Evolutionary conservation across 2,888 invertebrate genomes (phyloP).

Genomic region (Coelinius sp.): DNA sequence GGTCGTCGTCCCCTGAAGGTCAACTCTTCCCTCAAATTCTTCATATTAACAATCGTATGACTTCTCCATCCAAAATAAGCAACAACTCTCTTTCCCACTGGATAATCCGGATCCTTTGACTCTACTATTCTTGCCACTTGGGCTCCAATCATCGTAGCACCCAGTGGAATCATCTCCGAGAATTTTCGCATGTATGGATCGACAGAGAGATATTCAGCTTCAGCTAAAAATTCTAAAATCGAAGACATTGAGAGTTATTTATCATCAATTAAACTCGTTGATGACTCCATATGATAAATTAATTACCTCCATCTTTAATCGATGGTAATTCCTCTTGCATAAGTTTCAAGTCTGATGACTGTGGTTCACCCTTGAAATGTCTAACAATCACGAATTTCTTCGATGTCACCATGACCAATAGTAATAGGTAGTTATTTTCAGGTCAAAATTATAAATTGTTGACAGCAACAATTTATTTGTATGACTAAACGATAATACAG

Average conservation of each 20-base stretch:
- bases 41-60: conserved; percentile 72
- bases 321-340: conserved; percentile 79
- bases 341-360: conserved; percentile 77
- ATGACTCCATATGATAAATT: too few species aligned
- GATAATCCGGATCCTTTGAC: conserved; percentile 77
- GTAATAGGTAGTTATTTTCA: background rate
- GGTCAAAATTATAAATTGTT: too few species aligned
- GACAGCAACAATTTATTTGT: too few species aligned
- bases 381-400: conserved; percentile 78
- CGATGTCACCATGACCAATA: conserved; percentile 71
- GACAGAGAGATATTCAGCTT: conserved; percentile 80
- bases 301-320: conserved; percentile 79
- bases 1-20: conserved; percentile 47
- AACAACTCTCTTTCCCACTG: conserved; percentile 77
- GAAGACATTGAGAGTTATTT: too few species aligned
- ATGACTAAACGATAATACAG: too few species aligned
- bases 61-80: conserved; percentile 81
- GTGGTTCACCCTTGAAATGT: conserved; percentile 79
- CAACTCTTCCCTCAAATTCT: background rate
- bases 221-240: conserved; percentile 75
- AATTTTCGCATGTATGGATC: conserved; percentile 82
- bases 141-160: conserved; percentile 79
- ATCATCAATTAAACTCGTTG: too few species aligned
- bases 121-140: conserved; percentile 81
- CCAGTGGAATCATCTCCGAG: conserved; percentile 72